A percentile compares a stretch with the other conserved stretches of the same genome.
These are phyloP conservation scores for Malacoraja senta DNA, from an alignment of 2,797 vertebrate species.

Conservation along the genomic window DNA sequence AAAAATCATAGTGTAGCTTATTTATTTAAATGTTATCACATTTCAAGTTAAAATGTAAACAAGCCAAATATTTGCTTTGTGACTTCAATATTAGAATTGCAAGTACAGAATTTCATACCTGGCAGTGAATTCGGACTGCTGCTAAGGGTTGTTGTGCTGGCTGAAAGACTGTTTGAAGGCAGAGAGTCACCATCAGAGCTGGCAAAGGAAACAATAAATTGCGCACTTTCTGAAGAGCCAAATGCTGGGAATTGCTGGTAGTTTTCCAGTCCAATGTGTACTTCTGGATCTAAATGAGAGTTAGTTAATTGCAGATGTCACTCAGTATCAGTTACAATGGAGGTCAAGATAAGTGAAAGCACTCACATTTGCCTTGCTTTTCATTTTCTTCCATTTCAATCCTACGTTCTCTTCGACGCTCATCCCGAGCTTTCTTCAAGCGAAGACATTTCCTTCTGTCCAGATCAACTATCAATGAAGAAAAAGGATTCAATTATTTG, in stretches of 20 bases:
- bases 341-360: background rate
- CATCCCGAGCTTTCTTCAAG: conserved; percentile 90
- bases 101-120: conserved; percentile 52
- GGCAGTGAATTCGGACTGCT: conserved; percentile 67
- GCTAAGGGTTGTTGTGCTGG: conserved; percentile 67
- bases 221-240: conserved; percentile 54
- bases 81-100: background rate
- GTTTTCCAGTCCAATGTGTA: conserved; percentile 91
- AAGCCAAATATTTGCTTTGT: background rate
- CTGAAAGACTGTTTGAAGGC: conserved; percentile 52
- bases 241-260: conserved; percentile 95
- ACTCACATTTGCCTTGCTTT: conserved; percentile 93
- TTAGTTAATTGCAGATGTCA: background rate
- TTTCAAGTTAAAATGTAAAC: background rate
- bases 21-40: too few relatives aligned
- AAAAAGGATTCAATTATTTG: background rate
- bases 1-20: background rate
- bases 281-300: conserved; percentile 77
- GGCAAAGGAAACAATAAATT: conserved; percentile 44
- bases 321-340: background rate
- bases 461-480: conserved; percentile 70
- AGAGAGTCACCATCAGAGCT: conserved; percentile 48
- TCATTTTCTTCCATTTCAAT: conserved; percentile 96
- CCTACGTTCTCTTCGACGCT: conserved; percentile 81
- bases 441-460: conserved; percentile 86